These are phyloP conservation scores for Poeciliopsis occidentalis DNA, from an alignment of 2,113 vertebrate species.

Conservation along the genomic window DNA sequence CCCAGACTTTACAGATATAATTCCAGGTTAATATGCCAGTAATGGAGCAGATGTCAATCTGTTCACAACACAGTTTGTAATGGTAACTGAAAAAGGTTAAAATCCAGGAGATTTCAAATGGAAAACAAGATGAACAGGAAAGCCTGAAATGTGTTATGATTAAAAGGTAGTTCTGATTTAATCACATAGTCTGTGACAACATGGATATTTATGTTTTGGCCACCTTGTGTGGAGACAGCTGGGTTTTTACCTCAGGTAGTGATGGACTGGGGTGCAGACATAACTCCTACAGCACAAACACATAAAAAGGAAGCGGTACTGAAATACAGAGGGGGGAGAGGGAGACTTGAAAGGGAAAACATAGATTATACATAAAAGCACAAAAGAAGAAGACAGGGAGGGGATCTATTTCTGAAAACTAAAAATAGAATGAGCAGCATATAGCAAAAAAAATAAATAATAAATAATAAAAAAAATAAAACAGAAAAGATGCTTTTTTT, in stretches of 20 bases:
- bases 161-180: slow-evolving; percentile 1
- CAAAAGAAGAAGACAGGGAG: slow-evolving; percentile 22
- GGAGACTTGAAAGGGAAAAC: slow-evolving; percentile 40
- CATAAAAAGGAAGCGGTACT: slow-evolving; percentile 73
- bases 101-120: background rate
- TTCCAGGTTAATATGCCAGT: background rate
- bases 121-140: slow-evolving; percentile 19
- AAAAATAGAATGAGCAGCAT: background rate
- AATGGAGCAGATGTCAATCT: background rate
- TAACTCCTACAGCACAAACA: slow-evolving; percentile 80
- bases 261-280: slow-evolving; percentile 82
- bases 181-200: slow-evolving; percentile 22
- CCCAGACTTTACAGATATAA: background rate
- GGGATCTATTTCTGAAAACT: too few species aligned
- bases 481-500: too few species aligned
- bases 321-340: slow-evolving; percentile 66
- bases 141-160: slow-evolving; percentile 14
- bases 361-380: slow-evolving; percentile 57
- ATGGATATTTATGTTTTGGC: slow-evolving; percentile 32
- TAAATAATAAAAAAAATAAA: background rate
- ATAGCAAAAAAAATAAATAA: slow-evolving; percentile 38
- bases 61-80: background rate
- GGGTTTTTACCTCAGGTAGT: slow-evolving; percentile 81
- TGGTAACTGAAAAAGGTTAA: too few species aligned
- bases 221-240: slow-evolving; percentile 39